These are phyloP conservation scores for Platycercus adscitus DNA, from an alignment of 2,113 vertebrate genomes.

Conservation along the genomic window DNA sequence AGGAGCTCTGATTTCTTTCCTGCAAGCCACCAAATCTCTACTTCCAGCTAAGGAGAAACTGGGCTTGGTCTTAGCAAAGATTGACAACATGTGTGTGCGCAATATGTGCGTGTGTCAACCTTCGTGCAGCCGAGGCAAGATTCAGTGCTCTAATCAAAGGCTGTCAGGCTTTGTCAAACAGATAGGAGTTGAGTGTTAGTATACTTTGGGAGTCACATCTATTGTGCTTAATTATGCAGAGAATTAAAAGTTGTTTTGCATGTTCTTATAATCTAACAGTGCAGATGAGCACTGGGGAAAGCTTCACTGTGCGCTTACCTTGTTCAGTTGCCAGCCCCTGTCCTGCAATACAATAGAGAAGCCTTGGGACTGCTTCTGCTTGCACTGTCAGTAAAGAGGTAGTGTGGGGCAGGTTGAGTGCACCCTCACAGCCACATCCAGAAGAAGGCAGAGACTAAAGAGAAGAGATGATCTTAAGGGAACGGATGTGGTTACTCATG, in stretches of 20 bases:
- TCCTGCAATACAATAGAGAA: background rate
- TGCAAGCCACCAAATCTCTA: background rate
- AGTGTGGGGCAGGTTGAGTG: background rate
- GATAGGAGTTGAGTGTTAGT: background rate
- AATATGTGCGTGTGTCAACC: background rate
- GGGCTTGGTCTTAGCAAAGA: background rate
- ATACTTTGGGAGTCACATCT: background rate
- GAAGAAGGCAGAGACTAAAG: background rate
- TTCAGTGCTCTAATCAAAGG: background rate
- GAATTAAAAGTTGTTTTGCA: background rate
- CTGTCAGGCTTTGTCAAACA: background rate
- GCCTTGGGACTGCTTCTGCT: background rate
- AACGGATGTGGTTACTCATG: constrained; percentile 25
- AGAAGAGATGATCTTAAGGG: background rate
- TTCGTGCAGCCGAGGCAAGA: background rate
- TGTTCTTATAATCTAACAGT: background rate
- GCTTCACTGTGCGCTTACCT: background rate
- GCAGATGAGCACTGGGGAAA: background rate
- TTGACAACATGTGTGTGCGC: background rate
- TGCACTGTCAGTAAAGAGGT: background rate
- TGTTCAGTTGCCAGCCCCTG: background rate
- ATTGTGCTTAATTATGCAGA: background rate
- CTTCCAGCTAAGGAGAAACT: background rate
- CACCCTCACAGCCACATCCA: background rate
- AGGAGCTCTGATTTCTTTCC: background rate